Conservation (phyloP, 2,888 invertebrate genomes). For the Pomacea canaliculata region DNA sequence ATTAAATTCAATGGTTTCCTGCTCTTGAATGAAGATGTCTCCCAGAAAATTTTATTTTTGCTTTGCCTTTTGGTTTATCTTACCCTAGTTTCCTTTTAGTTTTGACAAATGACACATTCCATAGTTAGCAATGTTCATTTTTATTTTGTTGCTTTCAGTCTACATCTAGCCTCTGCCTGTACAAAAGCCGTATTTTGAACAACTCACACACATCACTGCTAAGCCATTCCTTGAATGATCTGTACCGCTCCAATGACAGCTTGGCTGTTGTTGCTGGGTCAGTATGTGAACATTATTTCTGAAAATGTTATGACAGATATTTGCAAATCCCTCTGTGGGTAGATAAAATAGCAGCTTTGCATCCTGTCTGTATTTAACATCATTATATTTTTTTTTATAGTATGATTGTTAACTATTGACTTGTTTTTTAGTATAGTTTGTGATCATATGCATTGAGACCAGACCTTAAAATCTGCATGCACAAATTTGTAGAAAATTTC, state of each 20-base stretch:
- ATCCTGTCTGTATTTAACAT: no score
- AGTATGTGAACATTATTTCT: constrained; percentile 18
- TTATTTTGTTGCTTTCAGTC: constrained; percentile 28
- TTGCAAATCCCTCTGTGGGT: no score
- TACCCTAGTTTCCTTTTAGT: not conserved
- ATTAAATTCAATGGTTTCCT: not conserved
- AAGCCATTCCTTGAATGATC: constrained; percentile 85
- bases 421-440: no score
- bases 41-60: not conserved
- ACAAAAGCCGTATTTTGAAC: constrained; percentile 72
- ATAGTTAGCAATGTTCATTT: not conserved
- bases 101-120: not conserved
- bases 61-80: not conserved
- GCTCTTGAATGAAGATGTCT: not conserved
- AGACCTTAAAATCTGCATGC: no score
- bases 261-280: constrained; percentile 45
- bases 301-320: no score
- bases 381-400: no score
- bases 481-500: no score
- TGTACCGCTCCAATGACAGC: constrained; percentile 70
- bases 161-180: constrained; percentile 31
- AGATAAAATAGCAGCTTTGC: no score
- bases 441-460: no score
- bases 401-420: no score
- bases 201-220: constrained; percentile 85